Base-by-base conservation (phyloP, 2,888 invertebrate species). In the Sphecodes monilicornis region DNA sequence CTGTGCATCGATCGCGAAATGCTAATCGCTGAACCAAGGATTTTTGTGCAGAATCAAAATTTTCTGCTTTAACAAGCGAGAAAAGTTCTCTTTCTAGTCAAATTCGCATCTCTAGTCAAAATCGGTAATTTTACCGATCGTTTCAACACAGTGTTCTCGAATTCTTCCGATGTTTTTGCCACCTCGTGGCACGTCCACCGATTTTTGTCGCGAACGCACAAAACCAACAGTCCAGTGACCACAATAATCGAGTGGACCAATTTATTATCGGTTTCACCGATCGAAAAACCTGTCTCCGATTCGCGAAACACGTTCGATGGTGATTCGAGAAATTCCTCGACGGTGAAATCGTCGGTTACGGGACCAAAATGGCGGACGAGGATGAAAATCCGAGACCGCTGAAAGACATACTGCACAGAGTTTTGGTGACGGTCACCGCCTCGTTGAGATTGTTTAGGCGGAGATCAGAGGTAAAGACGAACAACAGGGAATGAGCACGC, bases 381-480 rank as follows among this genome's bases (percentile, higher is more conserved):
- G 13, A 32, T 5, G 13, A 18, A 16, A 60, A 43, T 10, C n/a
- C 41, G 0, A 69, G 16, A 11, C 39, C 76, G 22, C 3, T 78
- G 60, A 74, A n/a, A 4, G 77, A 18, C 16, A 29, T 85, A 1
- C 22, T 80, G 11, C 46, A 26, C 36, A 84, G 46, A 18, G 43
- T 87, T 18, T 5, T 71, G 1, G 5, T 41, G 6, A 16, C 85
- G 36, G 43, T 66, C 3, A 70, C 76, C 29, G 36, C 60, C 5
- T 70, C 73, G 60, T 74, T 87, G 66, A 77, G 85, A 68, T 26
- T 26, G 8, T 66, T 66, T 36, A 43, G 26, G 3, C 29, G 13
- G 11, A 75, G 68, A 13, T 36, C 79, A 32, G 36, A 66, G 88
- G 89, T 87, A 89, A 88, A 84, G 13, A 36, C 46, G 60, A 76